Percentiles rank a stretch among this genome's conserved stretches.
phyloP scores from a whole-genome alignment of 2,797 vertebrate species.

The Malurus splendens region DNA sequence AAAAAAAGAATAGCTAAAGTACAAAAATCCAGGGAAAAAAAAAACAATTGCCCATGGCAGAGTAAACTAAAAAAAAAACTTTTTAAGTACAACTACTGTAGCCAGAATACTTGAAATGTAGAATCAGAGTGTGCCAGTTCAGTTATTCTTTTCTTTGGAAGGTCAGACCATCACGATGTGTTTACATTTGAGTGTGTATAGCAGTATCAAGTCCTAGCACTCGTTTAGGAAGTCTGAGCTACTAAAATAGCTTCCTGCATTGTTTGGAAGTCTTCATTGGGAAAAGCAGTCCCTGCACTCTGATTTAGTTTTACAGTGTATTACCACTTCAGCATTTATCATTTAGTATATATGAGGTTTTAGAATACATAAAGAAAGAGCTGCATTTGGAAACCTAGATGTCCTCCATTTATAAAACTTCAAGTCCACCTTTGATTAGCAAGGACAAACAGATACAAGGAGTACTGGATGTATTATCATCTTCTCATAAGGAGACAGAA shows the following conservation, averaged over 20 bases:
- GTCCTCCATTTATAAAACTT: background rate
- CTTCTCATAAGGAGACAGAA: background rate
- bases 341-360: background rate
- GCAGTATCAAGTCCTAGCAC: background rate
- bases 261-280: background rate
- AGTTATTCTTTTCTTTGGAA: background rate
- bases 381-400: background rate
- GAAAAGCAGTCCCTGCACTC: background rate
- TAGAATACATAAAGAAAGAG: background rate
- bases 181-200: background rate
- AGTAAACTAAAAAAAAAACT: background rate
- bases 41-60: background rate
- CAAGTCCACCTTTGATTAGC: background rate
- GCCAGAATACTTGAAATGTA: background rate
- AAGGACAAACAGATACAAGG: background rate
- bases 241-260: background rate
- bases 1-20: background rate
- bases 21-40: background rate
- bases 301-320: background rate
- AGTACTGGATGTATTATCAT: background rate
- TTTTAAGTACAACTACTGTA: background rate
- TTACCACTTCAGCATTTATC: background rate
- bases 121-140: background rate
- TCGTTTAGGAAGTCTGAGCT: background rate
- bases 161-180: background rate